Evolutionary conservation across 2,888 invertebrate genomes (phyloP).

Genomic region (Ectropis crepuscularia): DNA sequence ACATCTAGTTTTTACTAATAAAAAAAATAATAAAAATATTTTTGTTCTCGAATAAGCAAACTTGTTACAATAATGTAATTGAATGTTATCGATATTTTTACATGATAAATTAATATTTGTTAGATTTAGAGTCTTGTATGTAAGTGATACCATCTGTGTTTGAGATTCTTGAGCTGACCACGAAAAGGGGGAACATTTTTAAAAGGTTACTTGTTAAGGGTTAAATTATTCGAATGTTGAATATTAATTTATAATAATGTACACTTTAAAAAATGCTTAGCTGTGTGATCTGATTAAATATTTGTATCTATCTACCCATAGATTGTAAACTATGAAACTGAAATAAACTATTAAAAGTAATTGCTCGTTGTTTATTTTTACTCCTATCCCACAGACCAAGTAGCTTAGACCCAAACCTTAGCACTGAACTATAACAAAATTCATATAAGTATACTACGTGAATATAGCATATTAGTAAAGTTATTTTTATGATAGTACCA

Average conservation of each 20-base stretch:
- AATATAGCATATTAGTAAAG: too few relatives aligned
- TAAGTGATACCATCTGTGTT: constrained; percentile 72
- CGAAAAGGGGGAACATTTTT: constrained; percentile 76
- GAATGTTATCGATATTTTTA: constrained; percentile 80
- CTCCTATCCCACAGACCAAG: not conserved
- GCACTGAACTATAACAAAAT: too few relatives aligned
- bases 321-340: constrained; percentile 81
- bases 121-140: constrained; percentile 63
- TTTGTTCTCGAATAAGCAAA: constrained; percentile 78
- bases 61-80: constrained; percentile 73
- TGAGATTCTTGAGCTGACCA: constrained; percentile 61
- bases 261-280: constrained; percentile 78
- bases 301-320: constrained; percentile 79
- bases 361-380: constrained; percentile 70
- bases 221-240: constrained; percentile 82
- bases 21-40: constrained; percentile 72
- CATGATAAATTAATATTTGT: constrained; percentile 66
- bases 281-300: constrained; percentile 82
- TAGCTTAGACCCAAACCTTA: too few relatives aligned
- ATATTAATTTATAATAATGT: constrained; percentile 77
- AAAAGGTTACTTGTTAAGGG: constrained; percentile 77
- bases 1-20: constrained; percentile 81
- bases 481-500: too few relatives aligned
- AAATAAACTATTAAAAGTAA: constrained; percentile 80
- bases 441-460: too few relatives aligned